phyloP scores from a whole-genome alignment of 2,888 invertebrate genomes.

The Spisula subtruncata region DNA sequence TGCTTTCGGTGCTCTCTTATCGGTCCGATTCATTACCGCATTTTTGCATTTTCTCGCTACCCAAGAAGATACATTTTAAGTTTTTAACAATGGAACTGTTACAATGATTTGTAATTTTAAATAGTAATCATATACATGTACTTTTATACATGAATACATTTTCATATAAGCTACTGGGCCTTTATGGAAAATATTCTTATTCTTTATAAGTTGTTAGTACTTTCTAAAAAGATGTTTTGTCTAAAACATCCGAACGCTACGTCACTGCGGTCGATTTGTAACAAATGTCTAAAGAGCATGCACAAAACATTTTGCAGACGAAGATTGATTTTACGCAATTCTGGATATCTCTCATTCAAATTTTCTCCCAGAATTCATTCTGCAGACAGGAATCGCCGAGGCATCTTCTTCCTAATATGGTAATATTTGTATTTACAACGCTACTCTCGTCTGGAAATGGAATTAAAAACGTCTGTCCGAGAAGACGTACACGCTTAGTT shows the following conservation, averaged over 20 bases:
- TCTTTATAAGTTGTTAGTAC: too few relatives aligned
- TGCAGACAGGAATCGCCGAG: slow-evolving; percentile 17
- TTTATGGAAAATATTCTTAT: too few relatives aligned
- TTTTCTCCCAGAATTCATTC: not conserved
- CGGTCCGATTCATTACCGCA: too few relatives aligned
- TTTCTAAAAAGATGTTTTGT: not conserved
- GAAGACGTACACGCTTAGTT: not conserved
- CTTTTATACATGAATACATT: too few relatives aligned
- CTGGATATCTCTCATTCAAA: slow-evolving; percentile 6
- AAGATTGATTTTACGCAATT: slow-evolving; percentile 21
- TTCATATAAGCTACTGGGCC: too few relatives aligned
- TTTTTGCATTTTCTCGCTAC: too few relatives aligned
- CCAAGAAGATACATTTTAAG: too few relatives aligned
- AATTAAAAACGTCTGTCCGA: slow-evolving; percentile 26
- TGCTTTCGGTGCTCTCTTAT: too few relatives aligned
- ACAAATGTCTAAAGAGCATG: not conserved
- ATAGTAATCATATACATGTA: too few relatives aligned
- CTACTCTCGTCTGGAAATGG: slow-evolving; percentile 32
- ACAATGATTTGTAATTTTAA: too few relatives aligned
- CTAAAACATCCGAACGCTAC: too few relatives aligned
- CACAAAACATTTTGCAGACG: not conserved
- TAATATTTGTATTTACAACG: slow-evolving; percentile 31
- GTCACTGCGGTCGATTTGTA: not conserved
- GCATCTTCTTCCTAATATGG: slow-evolving; percentile 39
- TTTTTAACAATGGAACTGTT: too few relatives aligned